Conservation (phyloP, 2,113 vertebrate species). For the Abramis brama region DNA sequence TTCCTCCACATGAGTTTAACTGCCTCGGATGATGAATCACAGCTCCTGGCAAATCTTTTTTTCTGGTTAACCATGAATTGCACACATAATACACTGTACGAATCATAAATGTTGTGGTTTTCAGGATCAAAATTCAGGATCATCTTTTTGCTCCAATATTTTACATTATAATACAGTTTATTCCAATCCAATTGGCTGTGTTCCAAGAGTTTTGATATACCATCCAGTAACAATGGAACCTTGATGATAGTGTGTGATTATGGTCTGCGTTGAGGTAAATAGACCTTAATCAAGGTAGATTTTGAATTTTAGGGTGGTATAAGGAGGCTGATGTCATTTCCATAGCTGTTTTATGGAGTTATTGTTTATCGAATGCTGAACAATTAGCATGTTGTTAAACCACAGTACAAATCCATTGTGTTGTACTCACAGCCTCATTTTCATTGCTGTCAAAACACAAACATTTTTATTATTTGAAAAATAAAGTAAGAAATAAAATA, state of each 20-base stretch:
- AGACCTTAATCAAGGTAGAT: not conserved
- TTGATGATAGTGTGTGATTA: not conserved
- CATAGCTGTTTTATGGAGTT: not conserved
- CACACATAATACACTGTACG: not conserved
- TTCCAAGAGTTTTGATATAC: not conserved
- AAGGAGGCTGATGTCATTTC: not conserved
- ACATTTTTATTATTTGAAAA: no score
- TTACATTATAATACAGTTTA: not conserved
- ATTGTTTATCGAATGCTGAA: not conserved
- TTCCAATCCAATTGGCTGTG: not conserved
- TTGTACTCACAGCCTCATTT: no score
- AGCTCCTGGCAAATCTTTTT: not conserved
- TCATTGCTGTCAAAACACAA: no score
- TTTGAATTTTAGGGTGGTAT: not conserved
- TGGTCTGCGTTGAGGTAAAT: not conserved
- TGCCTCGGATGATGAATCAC: slow-evolving; percentile 16
- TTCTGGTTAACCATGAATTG: slow-evolving; percentile 30
- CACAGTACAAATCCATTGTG: no score
- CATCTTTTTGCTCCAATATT: not conserved
- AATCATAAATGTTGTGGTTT: not conserved
- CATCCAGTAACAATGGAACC: not conserved
- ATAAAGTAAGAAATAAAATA: no score
- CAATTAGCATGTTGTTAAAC: no score
- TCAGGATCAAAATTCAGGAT: not conserved
- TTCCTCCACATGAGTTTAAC: slow-evolving; percentile 13